Conservation (phyloP, 2,797 vertebrate species). For the Bradypodion ventrale region DNA sequence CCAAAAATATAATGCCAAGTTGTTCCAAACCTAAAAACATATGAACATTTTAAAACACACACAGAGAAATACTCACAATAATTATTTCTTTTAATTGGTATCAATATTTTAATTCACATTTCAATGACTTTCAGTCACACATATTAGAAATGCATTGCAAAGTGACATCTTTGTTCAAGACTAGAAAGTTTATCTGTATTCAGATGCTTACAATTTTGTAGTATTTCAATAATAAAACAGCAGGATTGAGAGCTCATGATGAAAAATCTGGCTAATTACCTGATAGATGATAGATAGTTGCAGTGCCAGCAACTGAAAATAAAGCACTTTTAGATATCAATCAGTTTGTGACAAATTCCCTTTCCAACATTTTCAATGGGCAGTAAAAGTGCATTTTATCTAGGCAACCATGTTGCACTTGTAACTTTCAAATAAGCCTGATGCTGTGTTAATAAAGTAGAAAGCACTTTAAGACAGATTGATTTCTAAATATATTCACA, state of each 20-base stretch:
- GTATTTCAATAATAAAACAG: slow-evolving; percentile 85
- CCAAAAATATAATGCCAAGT: not conserved
- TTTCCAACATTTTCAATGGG: slow-evolving; percentile 77
- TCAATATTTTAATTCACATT: slow-evolving; percentile 61
- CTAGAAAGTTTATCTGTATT: slow-evolving; percentile 81
- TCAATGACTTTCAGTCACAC: slow-evolving; percentile 75
- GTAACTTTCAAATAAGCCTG: slow-evolving; percentile 73
- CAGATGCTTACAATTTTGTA: slow-evolving; percentile 79
- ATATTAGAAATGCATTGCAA: slow-evolving; percentile 69
- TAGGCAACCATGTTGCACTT: slow-evolving; percentile 60
- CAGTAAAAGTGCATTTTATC: slow-evolving; percentile 78
- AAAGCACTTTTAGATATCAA: slow-evolving; percentile 81
- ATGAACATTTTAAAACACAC: not conserved
- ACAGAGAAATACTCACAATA: not conserved
- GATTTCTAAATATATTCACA: slow-evolving; percentile 75
- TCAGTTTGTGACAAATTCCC: slow-evolving; percentile 80
- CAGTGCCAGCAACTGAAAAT: slow-evolving; percentile 81
- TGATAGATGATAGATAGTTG: slow-evolving; percentile 83
- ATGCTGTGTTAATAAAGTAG: slow-evolving; percentile 75
- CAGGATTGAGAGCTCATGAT: slow-evolving; percentile 85
- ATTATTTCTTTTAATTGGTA: slow-evolving; percentile 38
- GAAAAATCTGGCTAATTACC: slow-evolving; percentile 84
- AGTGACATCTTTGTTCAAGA: slow-evolving; percentile 79
- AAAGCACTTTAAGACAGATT: slow-evolving; percentile 71
- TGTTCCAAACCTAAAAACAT: not conserved